A percentile compares a stretch with the other conserved stretches of the same genome.
phyloP scores from a whole-genome alignment of 2,888 invertebrate genomes.

The Meteorus colon region DNA sequence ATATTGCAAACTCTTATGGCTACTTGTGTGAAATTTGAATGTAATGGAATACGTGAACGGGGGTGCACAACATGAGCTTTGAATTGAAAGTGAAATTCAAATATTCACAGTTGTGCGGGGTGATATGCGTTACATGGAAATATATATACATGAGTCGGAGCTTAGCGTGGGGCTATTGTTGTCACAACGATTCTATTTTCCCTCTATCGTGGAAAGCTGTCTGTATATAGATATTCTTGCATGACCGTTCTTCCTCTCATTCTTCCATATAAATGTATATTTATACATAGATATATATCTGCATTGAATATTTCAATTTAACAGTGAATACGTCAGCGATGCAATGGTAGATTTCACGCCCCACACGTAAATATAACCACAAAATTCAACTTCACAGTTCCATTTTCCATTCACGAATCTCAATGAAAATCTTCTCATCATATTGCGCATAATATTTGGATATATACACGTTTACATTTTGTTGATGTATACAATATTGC shows the following conservation, averaged over 20 bases:
- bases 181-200: slow-evolving; percentile 40
- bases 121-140: slow-evolving; percentile 25
- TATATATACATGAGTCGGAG: slow-evolving; percentile 2
- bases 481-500: too few relatives aligned
- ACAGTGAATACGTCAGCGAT: neutral
- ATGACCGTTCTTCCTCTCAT: slow-evolving; percentile 26
- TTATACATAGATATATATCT: neutral
- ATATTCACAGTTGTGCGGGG: slow-evolving; percentile 45
- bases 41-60: slow-evolving; percentile 20
- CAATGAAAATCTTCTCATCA: neutral
- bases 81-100: slow-evolving; percentile 52
- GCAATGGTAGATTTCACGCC: neutral
- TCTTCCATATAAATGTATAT: slow-evolving; percentile 6
- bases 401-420: neutral
- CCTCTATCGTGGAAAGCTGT: slow-evolving; percentile 24
- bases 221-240: neutral
- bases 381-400: neutral
- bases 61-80: slow-evolving; percentile 41
- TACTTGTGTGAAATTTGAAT: neutral
- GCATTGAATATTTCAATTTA: slow-evolving; percentile 3
- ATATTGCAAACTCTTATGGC: too few relatives aligned
- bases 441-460: neutral
- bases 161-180: slow-evolving; percentile 32
- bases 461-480: too few relatives aligned
- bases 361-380: neutral